Evolutionary conservation across 2,113 vertebrate species (phyloP).

Genomic region (Speoplatyrhinus poulsoni): DNA sequence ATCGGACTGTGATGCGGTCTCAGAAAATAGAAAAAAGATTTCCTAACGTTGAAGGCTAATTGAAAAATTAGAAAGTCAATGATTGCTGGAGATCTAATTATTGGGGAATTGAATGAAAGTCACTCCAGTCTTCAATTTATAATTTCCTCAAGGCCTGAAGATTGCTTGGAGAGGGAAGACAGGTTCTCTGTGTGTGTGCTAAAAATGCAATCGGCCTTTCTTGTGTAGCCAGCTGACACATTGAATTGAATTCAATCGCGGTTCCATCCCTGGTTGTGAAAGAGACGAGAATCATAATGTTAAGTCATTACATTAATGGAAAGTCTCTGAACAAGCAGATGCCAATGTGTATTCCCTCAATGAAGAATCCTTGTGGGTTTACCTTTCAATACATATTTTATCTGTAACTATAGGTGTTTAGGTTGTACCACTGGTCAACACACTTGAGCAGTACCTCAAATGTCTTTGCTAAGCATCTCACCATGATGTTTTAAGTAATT

Average conservation of each 20-base stretch:
- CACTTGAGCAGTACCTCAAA: slow-evolving; percentile 46
- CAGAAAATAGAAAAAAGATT: slow-evolving; percentile 76
- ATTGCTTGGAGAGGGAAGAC: slow-evolving; percentile 45
- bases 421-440: slow-evolving; percentile 20
- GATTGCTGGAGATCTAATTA: slow-evolving; percentile 95
- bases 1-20: slow-evolving; percentile 81
- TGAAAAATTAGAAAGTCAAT: slow-evolving; percentile 98
- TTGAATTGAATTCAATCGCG: slow-evolving; percentile 62
- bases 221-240: slow-evolving; percentile 42
- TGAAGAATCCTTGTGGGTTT: slow-evolving; percentile 10
- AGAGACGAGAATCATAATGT: slow-evolving; percentile 64
- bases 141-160: slow-evolving; percentile 64
- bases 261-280: slow-evolving; percentile 37
- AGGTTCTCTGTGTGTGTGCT: slow-evolving; percentile 35
- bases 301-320: slow-evolving; percentile 56
- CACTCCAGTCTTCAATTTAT: slow-evolving; percentile 78
- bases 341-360: slow-evolving; percentile 32
- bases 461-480: slow-evolving; percentile 53
- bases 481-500: slow-evolving; percentile 55
- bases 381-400: slow-evolving; percentile 42
- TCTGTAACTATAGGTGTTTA: neutral
- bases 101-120: slow-evolving; percentile 91
- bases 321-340: slow-evolving; percentile 59
- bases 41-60: slow-evolving; percentile 95
- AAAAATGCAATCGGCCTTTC: slow-evolving; percentile 68